A percentile compares a stretch with the other conserved stretches of the same genome.
These are phyloP conservation scores for Pelvicachromis taeniatus DNA, from an alignment of 2,113 vertebrate genomes.

Conservation along the genomic window DNA sequence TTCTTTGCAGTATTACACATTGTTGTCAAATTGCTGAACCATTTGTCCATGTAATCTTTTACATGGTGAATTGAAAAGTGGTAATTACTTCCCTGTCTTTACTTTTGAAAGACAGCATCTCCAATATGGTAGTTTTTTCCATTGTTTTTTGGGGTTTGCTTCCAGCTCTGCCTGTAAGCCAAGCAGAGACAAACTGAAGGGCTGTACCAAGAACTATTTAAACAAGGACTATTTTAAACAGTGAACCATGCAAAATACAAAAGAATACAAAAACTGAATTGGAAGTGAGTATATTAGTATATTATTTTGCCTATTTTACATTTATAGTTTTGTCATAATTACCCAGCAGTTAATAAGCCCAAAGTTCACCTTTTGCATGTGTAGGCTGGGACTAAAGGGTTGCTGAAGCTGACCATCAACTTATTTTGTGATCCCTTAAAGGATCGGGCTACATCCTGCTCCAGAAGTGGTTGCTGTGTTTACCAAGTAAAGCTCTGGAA, in stretches of 20 bases:
- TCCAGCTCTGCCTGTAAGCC: no score
- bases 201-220: not conserved
- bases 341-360: not conserved
- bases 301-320: not conserved
- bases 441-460: not conserved
- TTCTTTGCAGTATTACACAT: not conserved
- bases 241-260: not conserved
- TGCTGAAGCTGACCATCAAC: not conserved
- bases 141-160: no score
- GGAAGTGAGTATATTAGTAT: not conserved
- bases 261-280: not conserved
- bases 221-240: not conserved
- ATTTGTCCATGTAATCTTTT: not conserved
- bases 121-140: no score
- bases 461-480: slow-evolving; percentile 33
- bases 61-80: not conserved
- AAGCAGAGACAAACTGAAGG: not conserved
- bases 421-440: not conserved
- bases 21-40: not conserved
- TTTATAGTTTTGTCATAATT: not conserved
- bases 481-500: slow-evolving; percentile 43
- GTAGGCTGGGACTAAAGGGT: not conserved
- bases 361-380: not conserved
- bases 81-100: no score
- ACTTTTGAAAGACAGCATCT: no score